Evolutionary conservation across 2,113 vertebrate species (phyloP), one percentile per base, ranked within the genome.

Genomic region (Pithys albifrons): DNA sequence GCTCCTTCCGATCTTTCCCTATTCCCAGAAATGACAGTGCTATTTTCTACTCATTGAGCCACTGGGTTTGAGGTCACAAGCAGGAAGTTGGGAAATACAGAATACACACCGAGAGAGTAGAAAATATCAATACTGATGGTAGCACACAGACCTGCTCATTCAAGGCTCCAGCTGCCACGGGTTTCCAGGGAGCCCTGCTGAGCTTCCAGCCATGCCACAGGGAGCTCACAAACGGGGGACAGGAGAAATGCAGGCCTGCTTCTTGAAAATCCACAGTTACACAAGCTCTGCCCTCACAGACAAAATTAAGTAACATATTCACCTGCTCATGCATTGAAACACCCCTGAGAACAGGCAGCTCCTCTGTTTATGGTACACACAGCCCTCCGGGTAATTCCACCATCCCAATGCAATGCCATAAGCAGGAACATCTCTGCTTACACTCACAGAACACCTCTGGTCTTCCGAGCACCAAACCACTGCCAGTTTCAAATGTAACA

Each of bases 361-460:
- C 46, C 64, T 85, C 64, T 70, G 41, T 70, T 73, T 13, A 39
- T 9, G 16, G 28, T 7, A 62, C 69, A 79, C 55, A 66, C 27
- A 80, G 75, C 43, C 58, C 52, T 88, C 35, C 27, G 41, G 41
- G 39, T 27, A 31, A 18, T n/a, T 15, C 41, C 2, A 5, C 16
- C 75, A 51, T 0, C 43, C 28, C 37, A n/a, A 35, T 0, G 1
- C 48, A 27, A 52, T 0, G 5, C 33, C 25, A 4, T 0, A 1
- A 61, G 25, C n/a, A 33, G 58, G 31, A 89, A 54, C 17, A 39
- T 9, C 1, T 2, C 67, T 69, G 39, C 57, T 77, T 14, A 33
- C 0, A 1, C 27, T 71, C 19, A 46, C 31, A 39, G 51, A 59
- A 59, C 19, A 13, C 14, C 43, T 31, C 43, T 17, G 25, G 0